phyloP scores from a whole-genome alignment of 2,797 vertebrate genomes.

The Sparidentex hasta region DNA sequence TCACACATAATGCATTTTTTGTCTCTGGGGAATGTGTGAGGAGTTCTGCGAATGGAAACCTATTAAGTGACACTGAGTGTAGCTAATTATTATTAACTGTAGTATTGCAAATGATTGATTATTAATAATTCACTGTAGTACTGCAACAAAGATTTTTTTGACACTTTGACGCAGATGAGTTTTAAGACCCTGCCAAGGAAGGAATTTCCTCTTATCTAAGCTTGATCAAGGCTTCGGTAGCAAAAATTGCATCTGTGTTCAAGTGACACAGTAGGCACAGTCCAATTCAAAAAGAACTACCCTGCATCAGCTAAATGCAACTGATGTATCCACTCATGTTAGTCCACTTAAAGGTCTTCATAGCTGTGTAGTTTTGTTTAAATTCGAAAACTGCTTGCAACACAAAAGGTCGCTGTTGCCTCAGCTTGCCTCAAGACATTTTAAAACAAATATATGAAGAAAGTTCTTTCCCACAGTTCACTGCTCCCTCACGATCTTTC shows the following conservation, averaged over 20 bases:
- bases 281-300: neutral
- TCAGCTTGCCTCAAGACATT: neutral
- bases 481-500: neutral
- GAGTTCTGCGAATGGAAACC: neutral
- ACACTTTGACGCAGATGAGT: neutral
- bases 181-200: neutral
- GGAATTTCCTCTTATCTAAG: neutral
- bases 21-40: neutral
- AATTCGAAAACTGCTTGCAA: slow-evolving; percentile 3
- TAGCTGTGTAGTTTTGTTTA: neutral
- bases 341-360: neutral
- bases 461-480: neutral
- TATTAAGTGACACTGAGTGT: neutral
- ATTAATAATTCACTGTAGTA: neutral
- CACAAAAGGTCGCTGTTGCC: slow-evolving; percentile 2
- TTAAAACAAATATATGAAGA: neutral
- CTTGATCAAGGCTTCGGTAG: neutral
- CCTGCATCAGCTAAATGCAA: neutral
- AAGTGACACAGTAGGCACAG: neutral
- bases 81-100: neutral
- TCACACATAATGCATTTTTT: neutral
- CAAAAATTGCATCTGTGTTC: neutral
- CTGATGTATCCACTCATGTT: neutral
- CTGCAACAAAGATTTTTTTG: neutral
- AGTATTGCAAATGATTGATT: too few relatives aligned